These are phyloP conservation scores for Lytechinus variegatus DNA, from an alignment of 35 echinoderm and acorn worm species.

Conservation along the genomic window DNA sequence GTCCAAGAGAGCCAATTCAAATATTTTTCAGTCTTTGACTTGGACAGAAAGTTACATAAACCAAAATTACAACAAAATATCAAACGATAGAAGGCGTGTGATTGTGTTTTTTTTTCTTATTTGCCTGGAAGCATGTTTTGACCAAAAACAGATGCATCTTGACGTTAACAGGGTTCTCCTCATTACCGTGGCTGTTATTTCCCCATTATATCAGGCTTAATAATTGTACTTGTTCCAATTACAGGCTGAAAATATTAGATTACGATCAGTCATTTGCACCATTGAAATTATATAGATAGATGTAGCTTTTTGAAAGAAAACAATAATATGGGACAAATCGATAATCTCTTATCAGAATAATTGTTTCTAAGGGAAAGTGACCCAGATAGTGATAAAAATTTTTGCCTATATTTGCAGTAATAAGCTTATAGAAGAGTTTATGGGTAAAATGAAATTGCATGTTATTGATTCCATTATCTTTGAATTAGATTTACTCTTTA, in stretches of 20 bases:
- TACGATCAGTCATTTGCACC: neutral
- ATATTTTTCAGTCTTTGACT: neutral
- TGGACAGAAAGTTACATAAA: neutral
- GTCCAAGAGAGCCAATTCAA: neutral
- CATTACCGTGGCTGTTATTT: neutral
- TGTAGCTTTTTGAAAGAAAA: neutral
- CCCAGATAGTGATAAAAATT: no score
- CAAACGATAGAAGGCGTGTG: slow-evolving; percentile 17
- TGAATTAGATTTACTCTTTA: no score
- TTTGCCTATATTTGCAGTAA: no score
- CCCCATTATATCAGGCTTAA: neutral
- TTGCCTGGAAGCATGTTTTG: slow-evolving; percentile 41
- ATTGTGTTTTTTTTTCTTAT: slow-evolving; percentile 37
- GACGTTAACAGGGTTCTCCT: slow-evolving; percentile 5
- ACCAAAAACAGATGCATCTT: slow-evolving; percentile 47
- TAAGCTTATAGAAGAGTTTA: no score
- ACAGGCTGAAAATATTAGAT: neutral
- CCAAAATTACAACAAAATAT: neutral
- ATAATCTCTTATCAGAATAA: no score
- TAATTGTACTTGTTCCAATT: neutral
- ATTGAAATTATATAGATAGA: neutral
- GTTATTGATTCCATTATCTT: no score
- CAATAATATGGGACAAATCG: neutral
- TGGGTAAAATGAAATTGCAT: no score
- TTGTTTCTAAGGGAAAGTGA: neutral